Evolutionary conservation across 2,797 vertebrate genomes (phyloP), one percentile per base, ranked within the genome.

Genomic region (Labeo calbasu): DNA sequence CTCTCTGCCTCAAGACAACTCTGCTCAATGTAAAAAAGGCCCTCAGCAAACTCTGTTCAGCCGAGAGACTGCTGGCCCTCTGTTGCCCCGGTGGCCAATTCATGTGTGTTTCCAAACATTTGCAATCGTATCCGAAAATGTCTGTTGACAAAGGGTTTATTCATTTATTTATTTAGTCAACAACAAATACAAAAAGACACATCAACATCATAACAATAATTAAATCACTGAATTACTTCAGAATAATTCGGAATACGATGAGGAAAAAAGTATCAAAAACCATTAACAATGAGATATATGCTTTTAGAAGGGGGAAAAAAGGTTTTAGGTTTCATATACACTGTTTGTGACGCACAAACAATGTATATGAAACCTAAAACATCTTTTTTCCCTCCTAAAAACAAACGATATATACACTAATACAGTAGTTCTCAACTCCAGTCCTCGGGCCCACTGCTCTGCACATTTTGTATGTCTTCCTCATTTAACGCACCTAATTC

Each of bases 1-100:
- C 88, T 79, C 79, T 90, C 86, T 90, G 88, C 91, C 89, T 91
- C 88, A 77, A 85, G 87, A 84, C 92, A 90, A 90, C 86, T 87
- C 86, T 23, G 86, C 90, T 91, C 88, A 86, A 88, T 50, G 87
- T 87, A 89, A 88, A 89, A 90, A 86, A 88, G 87, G 86, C 84
- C 88, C 83, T 9, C 88, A 86, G 90, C 86, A 89, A 88, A 88
- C 79, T 84, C 87, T 79, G 88, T 92, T 84, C 86, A 87, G 83
- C 25, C 19, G 40, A 88, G 78, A 88, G 69, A 81, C 77, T 50
- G 73, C 84, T 79, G 40, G 48, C 23, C 59, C 43, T 51, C 3
- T 32, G 10, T 66, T 79, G 25, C 25, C 32, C 17, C 11, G 3
- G 77, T 66, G 76, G 57, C 40, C 57, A 50, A 21, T 79, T 79